Conservation (phyloP, 2,113 vertebrate species). For the Chinchilla lanigera region DNA sequence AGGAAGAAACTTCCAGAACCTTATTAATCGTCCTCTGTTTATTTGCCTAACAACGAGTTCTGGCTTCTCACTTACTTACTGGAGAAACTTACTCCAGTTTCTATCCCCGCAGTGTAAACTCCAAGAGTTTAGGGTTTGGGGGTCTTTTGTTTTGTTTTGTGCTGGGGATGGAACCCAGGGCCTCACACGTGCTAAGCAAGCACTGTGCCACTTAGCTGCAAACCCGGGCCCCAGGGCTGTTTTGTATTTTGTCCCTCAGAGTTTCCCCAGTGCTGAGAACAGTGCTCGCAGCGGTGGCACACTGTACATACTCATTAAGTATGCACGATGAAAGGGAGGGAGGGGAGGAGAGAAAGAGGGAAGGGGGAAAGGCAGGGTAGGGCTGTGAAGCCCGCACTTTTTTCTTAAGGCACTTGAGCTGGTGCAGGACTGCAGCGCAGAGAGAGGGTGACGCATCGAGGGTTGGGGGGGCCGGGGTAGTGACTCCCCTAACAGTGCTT, state of each 20-base stretch:
- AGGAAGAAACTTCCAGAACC: background rate
- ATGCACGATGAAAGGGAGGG: background rate
- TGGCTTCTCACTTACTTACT: background rate
- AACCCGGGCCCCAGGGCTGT: background rate
- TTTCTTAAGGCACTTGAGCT: background rate
- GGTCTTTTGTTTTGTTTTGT: background rate
- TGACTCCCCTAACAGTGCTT: background rate
- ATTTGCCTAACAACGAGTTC: background rate
- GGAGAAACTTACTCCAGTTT: background rate
- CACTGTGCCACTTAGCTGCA: background rate
- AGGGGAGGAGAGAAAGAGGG: no score
- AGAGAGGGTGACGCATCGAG: background rate
- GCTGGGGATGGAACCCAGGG: background rate
- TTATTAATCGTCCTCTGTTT: background rate
- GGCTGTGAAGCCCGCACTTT: background rate
- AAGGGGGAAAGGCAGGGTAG: background rate
- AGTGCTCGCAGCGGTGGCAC: background rate
- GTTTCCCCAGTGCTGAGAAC: background rate
- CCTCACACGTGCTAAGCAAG: no score
- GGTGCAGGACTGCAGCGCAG: background rate
- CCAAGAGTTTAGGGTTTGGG: background rate
- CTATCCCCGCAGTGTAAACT: background rate
- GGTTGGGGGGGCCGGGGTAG: background rate
- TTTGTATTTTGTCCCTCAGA: background rate
- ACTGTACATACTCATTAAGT: background rate